Base-by-base conservation (phyloP, 2,113 vertebrate species). In the Urocynchramus pylzowi region DNA sequence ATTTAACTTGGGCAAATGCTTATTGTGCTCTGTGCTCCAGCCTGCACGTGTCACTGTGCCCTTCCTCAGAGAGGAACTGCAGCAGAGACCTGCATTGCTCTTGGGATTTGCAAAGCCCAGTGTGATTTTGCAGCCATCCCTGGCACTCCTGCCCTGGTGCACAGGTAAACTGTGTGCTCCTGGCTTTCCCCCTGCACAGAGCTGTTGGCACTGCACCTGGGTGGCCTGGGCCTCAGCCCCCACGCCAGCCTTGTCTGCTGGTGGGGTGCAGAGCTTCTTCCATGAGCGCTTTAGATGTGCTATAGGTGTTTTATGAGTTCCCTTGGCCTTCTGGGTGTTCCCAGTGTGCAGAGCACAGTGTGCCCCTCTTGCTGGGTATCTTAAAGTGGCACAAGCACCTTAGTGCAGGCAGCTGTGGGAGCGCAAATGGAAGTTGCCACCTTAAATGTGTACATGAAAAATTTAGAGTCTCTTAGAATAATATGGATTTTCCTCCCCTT, bases 131-230 rank as follows among this genome's bases (percentile, higher is more conserved):
- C 12, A 45, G 41, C n/a, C 23, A 1, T 27, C 16, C 53, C 49
- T 7, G 5, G 33, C 3, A 0, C 35, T 44, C 0, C 39, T 87
- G 69, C 74, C 50, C 50, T 3, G 13, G 8, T 17, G 33, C 31
- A 1, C 2, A 3, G n/a, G 9, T 16, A 5, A 45, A 2, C 15
- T 3, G 5, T 17, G 30, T 50, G 26, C 50, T 39, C 23, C 39
- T 39, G 60, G 16, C 17, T 80, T 22, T 42, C 21, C 42, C 33
- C 12, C 53, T 56, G 53, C 0, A 0, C 16, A 16, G 47, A 37
- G 42, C 47, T 0, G 13, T 4, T 1, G 5, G 44, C 0, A 1
- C 52, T 33, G 45, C 12, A 4, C 41, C 41, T 3, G 28, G 4
- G 3, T 37, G 28, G 3, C 13, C 17, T 4, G 39, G 17, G 33